Evolutionary conservation across 2,888 invertebrate species (phyloP).

Genomic region (Clivina fossor): DNA sequence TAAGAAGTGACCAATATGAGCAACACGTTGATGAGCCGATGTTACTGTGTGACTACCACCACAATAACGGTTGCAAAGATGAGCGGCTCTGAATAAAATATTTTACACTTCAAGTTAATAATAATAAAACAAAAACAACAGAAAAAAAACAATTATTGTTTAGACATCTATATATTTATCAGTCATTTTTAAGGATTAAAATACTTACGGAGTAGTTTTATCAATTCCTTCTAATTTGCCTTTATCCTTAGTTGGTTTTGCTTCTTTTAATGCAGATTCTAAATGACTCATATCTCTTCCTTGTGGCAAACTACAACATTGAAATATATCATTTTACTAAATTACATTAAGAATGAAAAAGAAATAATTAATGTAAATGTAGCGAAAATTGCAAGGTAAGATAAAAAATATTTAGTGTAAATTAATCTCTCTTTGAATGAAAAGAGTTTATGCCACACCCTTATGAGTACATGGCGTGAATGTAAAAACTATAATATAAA

Average conservation of each 20-base stretch:
- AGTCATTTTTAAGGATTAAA: constrained; percentile 5
- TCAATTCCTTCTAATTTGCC: constrained; percentile 13
- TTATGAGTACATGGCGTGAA: too few species aligned
- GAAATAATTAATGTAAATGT: constrained; percentile 16
- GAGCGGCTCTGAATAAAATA: constrained; percentile 45
- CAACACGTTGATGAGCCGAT: constrained; percentile 71
- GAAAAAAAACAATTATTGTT: not conserved
- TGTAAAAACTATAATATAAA: too few species aligned
- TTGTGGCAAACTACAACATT: constrained; percentile 46
- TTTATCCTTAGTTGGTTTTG: constrained; percentile 45
- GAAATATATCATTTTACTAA: constrained; percentile 7
- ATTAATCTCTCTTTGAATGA: constrained; percentile 55
- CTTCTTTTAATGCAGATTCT: constrained; percentile 50
- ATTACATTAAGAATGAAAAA: not conserved
- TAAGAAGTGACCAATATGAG: constrained; percentile 64
- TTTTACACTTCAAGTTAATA: not conserved
- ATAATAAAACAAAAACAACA: too few species aligned
- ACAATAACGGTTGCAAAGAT: constrained; percentile 72
- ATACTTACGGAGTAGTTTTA: constrained; percentile 16
- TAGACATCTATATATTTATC: too few species aligned
- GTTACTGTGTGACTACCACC: constrained; percentile 77
- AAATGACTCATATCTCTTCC: constrained; percentile 54
- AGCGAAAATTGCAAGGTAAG: not conserved
- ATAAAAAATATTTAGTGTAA: not conserved
- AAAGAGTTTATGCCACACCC: too few species aligned